Conservation (phyloP, 2,113 vertebrate species). For the Neolamprologus caudopunctatus region DNA sequence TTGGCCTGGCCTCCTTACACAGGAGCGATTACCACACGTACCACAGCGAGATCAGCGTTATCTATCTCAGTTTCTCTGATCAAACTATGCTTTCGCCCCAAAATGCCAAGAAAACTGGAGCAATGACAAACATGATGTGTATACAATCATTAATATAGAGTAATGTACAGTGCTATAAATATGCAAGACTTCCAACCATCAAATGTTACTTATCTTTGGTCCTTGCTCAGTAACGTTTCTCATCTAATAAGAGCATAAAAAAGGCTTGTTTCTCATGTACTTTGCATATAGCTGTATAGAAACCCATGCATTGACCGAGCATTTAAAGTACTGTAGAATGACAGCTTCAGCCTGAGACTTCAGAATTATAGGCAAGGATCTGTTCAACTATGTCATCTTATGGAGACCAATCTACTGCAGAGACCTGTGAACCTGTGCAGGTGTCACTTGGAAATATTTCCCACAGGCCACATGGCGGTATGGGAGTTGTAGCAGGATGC, state of each 20-base stretch:
- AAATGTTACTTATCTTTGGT: neutral
- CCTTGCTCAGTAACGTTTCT: neutral
- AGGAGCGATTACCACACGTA: neutral
- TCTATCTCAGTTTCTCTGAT: neutral
- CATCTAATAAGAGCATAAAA: neutral
- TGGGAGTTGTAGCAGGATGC: neutral
- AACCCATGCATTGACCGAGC: neutral
- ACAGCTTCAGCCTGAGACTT: neutral
- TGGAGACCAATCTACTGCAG: neutral
- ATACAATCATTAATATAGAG: neutral
- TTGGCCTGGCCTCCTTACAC: neutral
- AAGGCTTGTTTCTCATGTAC: neutral
- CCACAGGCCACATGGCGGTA: neutral
- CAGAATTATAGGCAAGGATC: neutral
- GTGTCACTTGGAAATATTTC: neutral
- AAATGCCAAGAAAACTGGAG: neutral
- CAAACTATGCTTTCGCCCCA: neutral
- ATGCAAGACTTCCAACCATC: neutral
- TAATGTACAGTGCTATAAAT: neutral
- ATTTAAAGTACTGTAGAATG: neutral
- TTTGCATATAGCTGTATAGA: neutral
- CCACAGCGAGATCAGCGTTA: neutral
- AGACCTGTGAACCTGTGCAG: neutral
- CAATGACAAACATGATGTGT: too few species aligned
- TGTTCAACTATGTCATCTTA: neutral